Conservation (phyloP, 1,140 invertebrate genomes). For the Centruroides vittatus region DNA sequence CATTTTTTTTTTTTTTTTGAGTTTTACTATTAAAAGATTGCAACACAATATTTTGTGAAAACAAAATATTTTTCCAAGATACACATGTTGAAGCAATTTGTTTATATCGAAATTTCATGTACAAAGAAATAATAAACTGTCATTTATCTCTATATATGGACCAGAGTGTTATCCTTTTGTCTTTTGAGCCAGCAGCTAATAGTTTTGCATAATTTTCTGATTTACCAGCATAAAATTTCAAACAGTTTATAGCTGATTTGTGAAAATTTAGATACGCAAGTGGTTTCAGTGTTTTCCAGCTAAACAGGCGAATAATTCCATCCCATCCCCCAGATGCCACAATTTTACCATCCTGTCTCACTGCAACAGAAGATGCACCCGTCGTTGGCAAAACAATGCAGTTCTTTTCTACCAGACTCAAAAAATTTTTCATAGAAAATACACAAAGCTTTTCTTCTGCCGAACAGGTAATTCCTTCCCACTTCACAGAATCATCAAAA, state of each 20-base stretch:
- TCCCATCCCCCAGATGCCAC: constrained; percentile 62
- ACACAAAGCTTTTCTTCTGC: constrained; percentile 2
- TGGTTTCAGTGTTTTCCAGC: constrained; percentile 55
- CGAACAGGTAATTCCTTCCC: constrained; percentile 9
- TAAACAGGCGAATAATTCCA: constrained; percentile 54
- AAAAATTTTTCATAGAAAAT: constrained; percentile 3
- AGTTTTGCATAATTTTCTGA: constrained; percentile 2
- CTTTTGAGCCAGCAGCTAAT: constrained; percentile 12
- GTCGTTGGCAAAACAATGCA: constrained; percentile 35
- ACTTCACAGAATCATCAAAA: neutral
- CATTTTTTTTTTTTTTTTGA: no score
- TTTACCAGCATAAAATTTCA: neutral
- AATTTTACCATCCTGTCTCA: constrained; percentile 54
- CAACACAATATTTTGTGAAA: no score
- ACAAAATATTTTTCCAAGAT: no score
- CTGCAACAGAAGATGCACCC: constrained; percentile 50
- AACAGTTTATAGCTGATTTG: constrained; percentile 10
- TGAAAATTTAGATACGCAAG: constrained; percentile 49
- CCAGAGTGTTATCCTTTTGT: constrained; percentile 16
- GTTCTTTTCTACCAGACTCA: neutral
- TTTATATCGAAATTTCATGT: no score
- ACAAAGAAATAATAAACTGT: no score
- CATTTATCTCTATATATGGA: constrained; percentile 12
- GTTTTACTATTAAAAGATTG: no score
- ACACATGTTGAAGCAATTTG: no score